Evolutionary conservation across 2,113 vertebrate species (phyloP), one percentile per base, ranked within the genome.

Genomic region (Chaetodon auriga): DNA sequence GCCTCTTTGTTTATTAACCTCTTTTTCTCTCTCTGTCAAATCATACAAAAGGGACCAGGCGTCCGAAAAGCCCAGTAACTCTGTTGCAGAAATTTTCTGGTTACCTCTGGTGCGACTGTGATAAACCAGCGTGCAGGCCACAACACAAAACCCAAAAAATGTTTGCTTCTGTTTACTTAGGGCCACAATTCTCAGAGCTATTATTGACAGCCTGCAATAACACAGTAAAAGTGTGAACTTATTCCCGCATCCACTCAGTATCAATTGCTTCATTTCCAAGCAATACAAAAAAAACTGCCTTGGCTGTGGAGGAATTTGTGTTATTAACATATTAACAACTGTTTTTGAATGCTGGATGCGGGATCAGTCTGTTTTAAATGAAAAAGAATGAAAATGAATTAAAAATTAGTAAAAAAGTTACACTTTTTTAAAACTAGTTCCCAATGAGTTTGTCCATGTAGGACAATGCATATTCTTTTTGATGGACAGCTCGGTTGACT

Each of bases 121-220:
- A 73, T 62, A 75, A 19, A 35, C n/a, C 18, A 61, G 21, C 30
- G 53, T 54, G 19, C 69, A 53, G 38, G 23, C 23, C 12, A 7
- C 12, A 15, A 13, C n/a, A 61, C 19, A 16, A 61, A 68, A 62
- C 10, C 14, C 30, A 7, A 51, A 12, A 53, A 68, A 68, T 53
- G 21, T 77, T 77, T 62, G 15, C 25, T 19, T 68, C 9, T 19
- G 5, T 71, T 71, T 57, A 10, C 30, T 54, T 3, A 30, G 21
- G 19, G 63, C 43, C 43, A n/a, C 23, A 79, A 38, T 58, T 65
- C 51, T 86, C 36, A 5, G 25, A 66, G 66, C 35, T 51, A 64
- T 66, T 68, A 72, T 12, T 57, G 30, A 72, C 55, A 38, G 61
- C 36, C 38, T 68, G 15, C 35, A 80, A 45, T 46, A 58, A 75